Base-by-base conservation (phyloP, 2,888 invertebrate species). In the Mayetiola destructor region DNA sequence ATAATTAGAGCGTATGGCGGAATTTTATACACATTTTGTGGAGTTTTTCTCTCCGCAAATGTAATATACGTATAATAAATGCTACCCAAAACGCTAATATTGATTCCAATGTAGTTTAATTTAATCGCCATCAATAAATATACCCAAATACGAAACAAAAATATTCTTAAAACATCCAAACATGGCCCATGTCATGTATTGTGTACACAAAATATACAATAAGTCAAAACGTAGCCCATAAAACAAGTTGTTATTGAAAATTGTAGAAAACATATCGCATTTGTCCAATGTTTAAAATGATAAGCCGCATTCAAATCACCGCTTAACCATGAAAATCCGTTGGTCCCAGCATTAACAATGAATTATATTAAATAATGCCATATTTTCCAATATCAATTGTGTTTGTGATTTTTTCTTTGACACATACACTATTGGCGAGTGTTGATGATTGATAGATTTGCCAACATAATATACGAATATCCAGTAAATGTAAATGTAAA, bases 121-220 rank as follows among this genome's bases (percentile, higher is more conserved):
- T 73, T 99, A 99, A 72, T 99, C 99, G n/a, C 97, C 97, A 48
- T 96, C 97, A 58, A 97, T 88, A 42, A 95, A 81, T 96, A 99
- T 99, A 27, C 97, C 97, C 61, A 94, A 76, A 74, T 99, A 99
- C 1, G 97, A 99, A 3, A 99, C 90, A 63, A 92, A 81, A 63
- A 99, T 88, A 74, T 99, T 99, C 76, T 99, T 99, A 57, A 99
- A 77, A 67, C 97, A 96, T 4, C 99, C 99, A 62, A 99, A 91
- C 60, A 99, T 95, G 5, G 96, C 95, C 1, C 99, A 99, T 0
- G 99, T 99, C 54, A 99, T 76, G 70, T 89, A 83, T 65, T 88
- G 84, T 1, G 97, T 99, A 73, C 99, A 99, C 39, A 97, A 66
- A 99, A 88, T 14, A 94, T 89, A 69, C 94, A 90, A 70, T 95